phyloP scores from a whole-genome alignment of 1,140 invertebrate species.

The Littorina saxatilis region DNA sequence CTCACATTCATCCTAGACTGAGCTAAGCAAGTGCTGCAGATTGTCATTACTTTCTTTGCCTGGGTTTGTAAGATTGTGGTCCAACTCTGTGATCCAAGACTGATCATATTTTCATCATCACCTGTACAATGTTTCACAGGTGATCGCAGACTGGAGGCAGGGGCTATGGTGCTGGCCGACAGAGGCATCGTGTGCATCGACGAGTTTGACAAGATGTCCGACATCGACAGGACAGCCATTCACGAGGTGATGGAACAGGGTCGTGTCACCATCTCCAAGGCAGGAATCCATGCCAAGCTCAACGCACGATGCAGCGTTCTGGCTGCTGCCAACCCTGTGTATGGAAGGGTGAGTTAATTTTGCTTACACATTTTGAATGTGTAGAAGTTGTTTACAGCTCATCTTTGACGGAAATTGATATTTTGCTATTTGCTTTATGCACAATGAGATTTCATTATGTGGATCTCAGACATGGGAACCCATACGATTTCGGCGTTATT shows the following conservation, averaged over 20 bases:
- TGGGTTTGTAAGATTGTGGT: too few relatives aligned
- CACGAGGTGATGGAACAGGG: slow-evolving; percentile 92
- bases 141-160: slow-evolving; percentile 91
- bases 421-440: not conserved
- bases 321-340: slow-evolving; percentile 99
- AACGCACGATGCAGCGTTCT: slow-evolving; percentile 99
- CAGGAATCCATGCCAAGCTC: slow-evolving; percentile 97
- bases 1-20: too few relatives aligned
- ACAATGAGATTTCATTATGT: not conserved
- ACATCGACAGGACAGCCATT: slow-evolving; percentile 98
- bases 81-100: too few relatives aligned
- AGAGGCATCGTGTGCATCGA: slow-evolving; percentile 99
- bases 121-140: too few relatives aligned
- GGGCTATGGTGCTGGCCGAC: slow-evolving; percentile 99
- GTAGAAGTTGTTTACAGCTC: too few relatives aligned
- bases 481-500: too few relatives aligned
- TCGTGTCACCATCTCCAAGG: slow-evolving; percentile 98
- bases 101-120: too few relatives aligned
- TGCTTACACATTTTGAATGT: not conserved
- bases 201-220: slow-evolving; percentile 99
- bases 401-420: too few relatives aligned
- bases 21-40: too few relatives aligned
- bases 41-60: too few relatives aligned
- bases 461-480: too few relatives aligned
- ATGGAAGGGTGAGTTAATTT: slow-evolving; percentile 87